A percentile compares a stretch with the other conserved stretches of the same genome.
Evolutionary conservation across 2,113 vertebrate species (phyloP).

Genomic region (Acrocephalus kingi): DNA sequence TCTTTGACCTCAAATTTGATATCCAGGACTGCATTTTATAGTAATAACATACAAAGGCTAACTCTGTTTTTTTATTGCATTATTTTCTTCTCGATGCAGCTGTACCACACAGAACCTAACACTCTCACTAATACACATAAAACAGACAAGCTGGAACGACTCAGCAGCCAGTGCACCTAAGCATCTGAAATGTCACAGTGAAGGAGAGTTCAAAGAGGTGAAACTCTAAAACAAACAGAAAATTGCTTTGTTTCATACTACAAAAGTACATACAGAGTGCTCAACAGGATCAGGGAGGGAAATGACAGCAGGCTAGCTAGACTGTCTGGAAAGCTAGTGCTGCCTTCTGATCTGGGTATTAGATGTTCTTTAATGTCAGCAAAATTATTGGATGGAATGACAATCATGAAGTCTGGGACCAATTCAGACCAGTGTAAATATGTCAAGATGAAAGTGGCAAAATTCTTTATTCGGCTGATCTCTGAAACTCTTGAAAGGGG

Average conservation of each 20-base stretch:
- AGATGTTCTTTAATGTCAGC: not conserved
- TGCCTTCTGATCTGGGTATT: not conserved
- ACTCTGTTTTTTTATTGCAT: not conserved
- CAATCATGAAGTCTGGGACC: not conserved
- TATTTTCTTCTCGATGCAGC: not conserved
- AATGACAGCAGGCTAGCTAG: not conserved
- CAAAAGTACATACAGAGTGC: not conserved
- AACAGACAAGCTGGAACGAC: not conserved
- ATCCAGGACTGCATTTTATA: not conserved
- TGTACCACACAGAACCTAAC: not conserved
- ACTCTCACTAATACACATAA: not conserved
- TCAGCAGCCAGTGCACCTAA: rapidly evolving
- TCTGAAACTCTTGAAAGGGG: not conserved
- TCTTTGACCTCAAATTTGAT: not conserved
- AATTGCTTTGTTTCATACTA: not conserved
- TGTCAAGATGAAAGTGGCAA: conserved; percentile 1
- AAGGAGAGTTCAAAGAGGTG: not conserved
- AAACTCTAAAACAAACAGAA: not conserved
- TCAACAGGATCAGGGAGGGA: not conserved
- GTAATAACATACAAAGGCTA: not conserved
- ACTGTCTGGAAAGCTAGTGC: not conserved
- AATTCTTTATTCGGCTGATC: conserved; percentile 27
- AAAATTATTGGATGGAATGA: not conserved
- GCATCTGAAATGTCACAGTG: not conserved
- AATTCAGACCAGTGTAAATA: not conserved